Evolutionary conservation across 2,888 invertebrate species (phyloP).

Genomic region (Andrena bicolor): DNA sequence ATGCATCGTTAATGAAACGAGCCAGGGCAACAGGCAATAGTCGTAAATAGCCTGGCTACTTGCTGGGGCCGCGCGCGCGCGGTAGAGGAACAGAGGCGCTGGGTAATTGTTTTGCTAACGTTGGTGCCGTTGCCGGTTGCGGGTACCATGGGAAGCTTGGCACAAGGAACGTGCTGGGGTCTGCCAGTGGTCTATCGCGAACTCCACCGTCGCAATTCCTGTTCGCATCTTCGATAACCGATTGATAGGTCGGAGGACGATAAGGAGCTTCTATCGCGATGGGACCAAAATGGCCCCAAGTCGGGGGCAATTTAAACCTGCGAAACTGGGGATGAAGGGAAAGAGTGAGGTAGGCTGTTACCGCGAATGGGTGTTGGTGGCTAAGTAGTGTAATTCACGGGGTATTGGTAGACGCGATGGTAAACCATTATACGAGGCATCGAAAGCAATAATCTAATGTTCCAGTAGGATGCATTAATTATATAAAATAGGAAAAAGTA

Average conservation of each 20-base stretch:
- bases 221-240: constrained; percentile 10
- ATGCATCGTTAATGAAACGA: constrained; percentile 79
- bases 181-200: constrained; percentile 23
- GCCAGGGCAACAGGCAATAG: constrained; percentile 71
- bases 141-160: not conserved
- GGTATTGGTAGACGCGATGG: too few relatives aligned
- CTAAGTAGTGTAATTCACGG: too few relatives aligned
- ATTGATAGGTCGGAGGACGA: not conserved
- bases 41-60: constrained; percentile 79
- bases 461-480: too few relatives aligned
- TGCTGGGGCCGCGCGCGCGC: constrained; percentile 65
- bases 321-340: too few relatives aligned
- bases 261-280: too few relatives aligned
- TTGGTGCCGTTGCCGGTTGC: constrained; percentile 56
- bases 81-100: constrained; percentile 61
- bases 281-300: too few relatives aligned
- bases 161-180: not conserved
- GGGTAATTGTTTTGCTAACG: constrained; percentile 75
- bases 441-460: too few relatives aligned
- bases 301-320: too few relatives aligned
- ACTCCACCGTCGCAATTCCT: not conserved
- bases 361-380: too few relatives aligned
- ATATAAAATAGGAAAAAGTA: too few relatives aligned
- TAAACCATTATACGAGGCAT: too few relatives aligned
- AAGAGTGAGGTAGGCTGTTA: too few relatives aligned